These are phyloP conservation scores for Paraescarpia echinospica DNA, from an alignment of 1,140 invertebrate species.

Conservation along the genomic window DNA sequence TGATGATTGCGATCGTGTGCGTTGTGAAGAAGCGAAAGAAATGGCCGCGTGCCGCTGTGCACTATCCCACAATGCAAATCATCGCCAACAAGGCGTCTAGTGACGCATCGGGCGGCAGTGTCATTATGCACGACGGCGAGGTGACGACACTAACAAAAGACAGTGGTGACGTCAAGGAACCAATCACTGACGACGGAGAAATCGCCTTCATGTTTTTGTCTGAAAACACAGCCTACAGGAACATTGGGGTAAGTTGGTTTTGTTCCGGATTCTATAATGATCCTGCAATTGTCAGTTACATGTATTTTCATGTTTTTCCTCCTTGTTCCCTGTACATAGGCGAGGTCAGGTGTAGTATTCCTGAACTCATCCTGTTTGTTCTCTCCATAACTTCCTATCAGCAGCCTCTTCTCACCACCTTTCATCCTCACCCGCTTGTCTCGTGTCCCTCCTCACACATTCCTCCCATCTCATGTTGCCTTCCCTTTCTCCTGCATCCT, in stretches of 20 bases:
- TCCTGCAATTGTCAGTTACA: background rate
- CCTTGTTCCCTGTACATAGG: no score
- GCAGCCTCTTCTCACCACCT: no score
- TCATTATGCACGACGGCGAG: background rate
- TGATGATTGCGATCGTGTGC: background rate
- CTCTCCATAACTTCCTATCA: no score
- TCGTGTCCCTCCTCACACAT: no score
- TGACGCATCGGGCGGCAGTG: background rate
- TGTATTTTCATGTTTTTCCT: background rate
- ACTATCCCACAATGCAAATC: conserved; percentile 5
- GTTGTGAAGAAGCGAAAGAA: background rate
- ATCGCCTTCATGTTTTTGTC: background rate
- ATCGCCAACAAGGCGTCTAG: background rate
- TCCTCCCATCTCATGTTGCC: no score
- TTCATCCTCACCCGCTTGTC: no score
- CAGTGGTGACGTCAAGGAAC: background rate
- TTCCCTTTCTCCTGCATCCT: no score
- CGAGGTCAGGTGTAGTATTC: no score
- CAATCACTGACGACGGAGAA: background rate
- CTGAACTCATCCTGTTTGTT: no score
- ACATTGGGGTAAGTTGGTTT: background rate
- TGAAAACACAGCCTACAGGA: background rate
- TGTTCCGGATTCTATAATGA: background rate
- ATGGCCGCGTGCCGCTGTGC: background rate
- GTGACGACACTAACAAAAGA: background rate